Conservation (phyloP, 2,797 vertebrate species). For the Linurgus olivaceus region DNA sequence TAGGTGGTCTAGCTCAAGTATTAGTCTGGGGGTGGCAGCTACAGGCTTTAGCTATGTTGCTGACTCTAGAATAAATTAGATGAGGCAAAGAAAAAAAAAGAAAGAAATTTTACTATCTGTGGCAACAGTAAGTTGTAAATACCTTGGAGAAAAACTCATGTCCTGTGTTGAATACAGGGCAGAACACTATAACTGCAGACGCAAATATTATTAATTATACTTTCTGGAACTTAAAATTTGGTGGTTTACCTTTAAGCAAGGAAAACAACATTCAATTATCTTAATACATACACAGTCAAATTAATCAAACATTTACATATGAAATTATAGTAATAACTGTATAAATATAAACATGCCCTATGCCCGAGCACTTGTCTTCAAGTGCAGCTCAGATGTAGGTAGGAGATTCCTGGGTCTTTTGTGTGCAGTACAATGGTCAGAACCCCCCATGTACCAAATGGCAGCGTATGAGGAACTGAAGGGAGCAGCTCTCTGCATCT, state of each 20-base stretch:
- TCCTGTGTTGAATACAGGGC: not conserved
- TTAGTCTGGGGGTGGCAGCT: not conserved
- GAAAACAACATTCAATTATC: not conserved
- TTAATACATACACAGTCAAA: not conserved
- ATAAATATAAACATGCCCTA: not conserved
- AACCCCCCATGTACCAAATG: not conserved
- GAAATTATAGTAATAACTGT: not conserved
- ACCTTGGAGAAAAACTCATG: not conserved
- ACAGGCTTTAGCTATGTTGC: not conserved
- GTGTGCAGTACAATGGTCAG: not conserved
- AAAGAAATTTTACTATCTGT: not conserved
- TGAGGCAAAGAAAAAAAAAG: not conserved
- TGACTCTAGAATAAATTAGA: not conserved
- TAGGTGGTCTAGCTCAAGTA: constrained; percentile 22
- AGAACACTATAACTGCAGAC: not conserved
- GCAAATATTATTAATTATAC: not conserved
- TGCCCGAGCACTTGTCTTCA: not conserved
- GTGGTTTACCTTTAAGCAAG: not conserved
- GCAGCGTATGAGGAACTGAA: not conserved
- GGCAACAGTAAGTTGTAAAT: not conserved
- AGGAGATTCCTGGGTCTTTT: not conserved
- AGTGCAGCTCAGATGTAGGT: not conserved
- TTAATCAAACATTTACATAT: not conserved
- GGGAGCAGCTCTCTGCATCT: not conserved
- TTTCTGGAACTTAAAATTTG: not conserved